Conservation (phyloP, 2,113 vertebrate species). For the Gadus chalcogrammus region DNA sequence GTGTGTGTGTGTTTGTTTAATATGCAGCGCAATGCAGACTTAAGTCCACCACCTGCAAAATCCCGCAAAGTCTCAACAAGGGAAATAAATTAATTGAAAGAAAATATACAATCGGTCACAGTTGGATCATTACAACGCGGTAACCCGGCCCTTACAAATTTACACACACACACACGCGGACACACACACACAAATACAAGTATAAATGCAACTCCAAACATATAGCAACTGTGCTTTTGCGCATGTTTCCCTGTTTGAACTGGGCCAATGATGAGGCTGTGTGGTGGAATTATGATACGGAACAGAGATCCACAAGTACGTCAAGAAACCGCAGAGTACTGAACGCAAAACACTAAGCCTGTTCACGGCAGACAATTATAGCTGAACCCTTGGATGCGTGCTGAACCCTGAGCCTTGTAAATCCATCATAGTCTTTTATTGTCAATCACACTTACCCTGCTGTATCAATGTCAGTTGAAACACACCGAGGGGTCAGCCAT, state of each 20-base stretch:
- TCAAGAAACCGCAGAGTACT: no score
- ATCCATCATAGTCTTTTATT: constrained; percentile 13
- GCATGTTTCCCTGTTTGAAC: no score
- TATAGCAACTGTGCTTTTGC: no score
- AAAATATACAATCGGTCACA: constrained; percentile 9
- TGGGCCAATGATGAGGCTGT: no score
- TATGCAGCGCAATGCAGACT: constrained; percentile 4
- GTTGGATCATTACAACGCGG: not conserved
- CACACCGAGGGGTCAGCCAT: constrained; percentile 18
- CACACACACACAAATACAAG: not conserved
- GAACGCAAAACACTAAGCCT: not conserved
- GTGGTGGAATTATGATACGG: no score
- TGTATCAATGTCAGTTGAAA: constrained; percentile 41
- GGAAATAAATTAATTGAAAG: no score
- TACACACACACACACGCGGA: not conserved
- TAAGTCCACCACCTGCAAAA: constrained; percentile 10
- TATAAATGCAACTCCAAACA: no score
- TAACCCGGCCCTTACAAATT: not conserved
- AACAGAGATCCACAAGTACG: no score
- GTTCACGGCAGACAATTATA: not conserved
- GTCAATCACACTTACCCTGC: constrained; percentile 25
- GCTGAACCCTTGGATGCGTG: constrained; percentile 4
- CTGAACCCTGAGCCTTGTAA: constrained; percentile 20
- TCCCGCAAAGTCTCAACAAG: constrained; percentile 25
- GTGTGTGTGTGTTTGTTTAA: constrained; percentile 15